These are phyloP conservation scores for Rhabdophis nuchalis DNA, from an alignment of 2,797 vertebrate genomes.

Conservation along the genomic window DNA sequence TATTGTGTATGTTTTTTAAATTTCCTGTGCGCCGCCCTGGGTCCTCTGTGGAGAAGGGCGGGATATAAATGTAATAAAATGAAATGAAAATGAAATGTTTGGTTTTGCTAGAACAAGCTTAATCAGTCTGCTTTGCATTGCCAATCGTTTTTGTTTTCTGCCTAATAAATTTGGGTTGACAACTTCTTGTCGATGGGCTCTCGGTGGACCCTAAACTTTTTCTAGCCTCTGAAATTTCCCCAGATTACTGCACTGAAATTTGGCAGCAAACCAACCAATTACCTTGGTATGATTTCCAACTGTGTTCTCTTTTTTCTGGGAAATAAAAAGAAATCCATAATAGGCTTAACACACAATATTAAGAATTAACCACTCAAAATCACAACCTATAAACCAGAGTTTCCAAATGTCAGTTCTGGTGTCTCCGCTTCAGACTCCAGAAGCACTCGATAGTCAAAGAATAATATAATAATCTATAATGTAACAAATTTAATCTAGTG, in stretches of 20 bases:
- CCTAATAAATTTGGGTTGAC: neutral
- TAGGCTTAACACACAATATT: neutral
- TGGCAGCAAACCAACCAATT: neutral
- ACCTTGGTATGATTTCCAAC: neutral
- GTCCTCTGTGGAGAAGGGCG: too few relatives aligned
- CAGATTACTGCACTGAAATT: neutral
- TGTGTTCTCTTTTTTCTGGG: neutral
- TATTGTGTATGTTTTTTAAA: too few relatives aligned
- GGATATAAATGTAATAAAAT: too few relatives aligned
- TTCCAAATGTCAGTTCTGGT: neutral
- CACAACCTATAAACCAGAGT: neutral
- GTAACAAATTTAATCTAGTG: neutral
- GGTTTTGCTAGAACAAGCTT: neutral
- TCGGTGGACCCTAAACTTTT: neutral
- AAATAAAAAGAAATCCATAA: neutral
- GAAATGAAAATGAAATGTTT: too few relatives aligned
- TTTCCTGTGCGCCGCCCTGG: too few relatives aligned
- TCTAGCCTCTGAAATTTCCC: neutral
- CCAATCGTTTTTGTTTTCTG: neutral
- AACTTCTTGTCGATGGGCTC: neutral
- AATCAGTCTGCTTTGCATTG: neutral
- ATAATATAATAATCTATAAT: neutral
- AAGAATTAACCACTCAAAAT: neutral
- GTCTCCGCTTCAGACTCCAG: neutral
- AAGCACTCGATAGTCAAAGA: neutral